phyloP scores from a whole-genome alignment of 2,888 invertebrate genomes.

The Acanthococcus lagerstroemiae region DNA sequence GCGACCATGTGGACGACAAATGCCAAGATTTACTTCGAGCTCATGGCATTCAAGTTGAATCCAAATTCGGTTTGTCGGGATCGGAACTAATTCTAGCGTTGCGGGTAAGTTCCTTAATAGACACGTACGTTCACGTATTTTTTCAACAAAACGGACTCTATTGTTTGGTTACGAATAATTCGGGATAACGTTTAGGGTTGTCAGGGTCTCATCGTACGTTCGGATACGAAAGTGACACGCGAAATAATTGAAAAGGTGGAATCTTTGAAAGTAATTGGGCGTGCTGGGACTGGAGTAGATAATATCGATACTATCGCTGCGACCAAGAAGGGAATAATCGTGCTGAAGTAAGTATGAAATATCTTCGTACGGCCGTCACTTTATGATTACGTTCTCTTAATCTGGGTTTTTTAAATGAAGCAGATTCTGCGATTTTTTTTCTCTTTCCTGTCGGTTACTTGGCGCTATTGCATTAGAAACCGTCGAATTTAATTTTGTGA shows the following conservation, averaged over 20 bases:
- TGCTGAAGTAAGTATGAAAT: constrained; percentile 67
- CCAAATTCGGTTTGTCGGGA: constrained; percentile 58
- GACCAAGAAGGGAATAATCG: constrained; percentile 70
- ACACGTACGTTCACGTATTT: not conserved
- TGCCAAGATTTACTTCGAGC: constrained; percentile 70
- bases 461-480: too few species aligned
- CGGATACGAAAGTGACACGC: constrained; percentile 81
- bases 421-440: not conserved
- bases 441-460: not conserved
- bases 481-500: too few species aligned
- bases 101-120: constrained; percentile 50
- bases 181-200: constrained; percentile 59
- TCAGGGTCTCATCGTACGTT: constrained; percentile 84
- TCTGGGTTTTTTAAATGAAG: not conserved
- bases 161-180: constrained; percentile 14
- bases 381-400: too few species aligned
- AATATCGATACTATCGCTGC: constrained; percentile 89
- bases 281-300: constrained; percentile 98
- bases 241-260: constrained; percentile 68
- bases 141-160: constrained; percentile 4
- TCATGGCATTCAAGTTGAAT: constrained; percentile 68
- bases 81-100: constrained; percentile 73
- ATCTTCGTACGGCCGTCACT: not conserved
- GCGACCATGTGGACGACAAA: constrained; percentile 81
- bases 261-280: constrained; percentile 75